A percentile compares a stretch with the other conserved stretches of the same genome.
phyloP scores from a whole-genome alignment of 2,113 vertebrate species.

The Calyptommatus sinebrachiatus region DNA sequence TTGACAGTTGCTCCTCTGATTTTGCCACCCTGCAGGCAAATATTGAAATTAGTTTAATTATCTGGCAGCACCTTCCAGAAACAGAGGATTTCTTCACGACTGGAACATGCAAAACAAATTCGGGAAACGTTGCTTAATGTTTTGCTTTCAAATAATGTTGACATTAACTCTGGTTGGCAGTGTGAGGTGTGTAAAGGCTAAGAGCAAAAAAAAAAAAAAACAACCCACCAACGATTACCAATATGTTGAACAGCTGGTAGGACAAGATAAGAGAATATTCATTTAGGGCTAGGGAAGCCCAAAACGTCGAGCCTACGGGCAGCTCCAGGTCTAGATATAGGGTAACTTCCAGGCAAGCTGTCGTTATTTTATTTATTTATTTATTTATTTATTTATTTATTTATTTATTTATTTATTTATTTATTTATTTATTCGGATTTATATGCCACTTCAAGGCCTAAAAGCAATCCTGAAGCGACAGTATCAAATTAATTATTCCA shows the following conservation, averaged over 20 bases:
- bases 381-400: too few species aligned
- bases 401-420: too few species aligned
- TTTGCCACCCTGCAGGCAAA: neutral
- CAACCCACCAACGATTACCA: neutral
- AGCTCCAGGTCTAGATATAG: neutral
- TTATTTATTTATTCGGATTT: too few species aligned
- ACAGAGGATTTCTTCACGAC: neutral
- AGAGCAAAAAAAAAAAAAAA: neutral
- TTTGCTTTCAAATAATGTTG: neutral
- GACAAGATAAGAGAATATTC: neutral
- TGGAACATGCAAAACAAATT: neutral
- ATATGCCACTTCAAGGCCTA: too few species aligned
- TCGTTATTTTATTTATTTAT: too few species aligned
- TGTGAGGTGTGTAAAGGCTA: neutral
- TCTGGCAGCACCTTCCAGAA: neutral
- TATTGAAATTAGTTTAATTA: neutral
- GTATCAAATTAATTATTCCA: too few species aligned
- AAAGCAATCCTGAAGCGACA: too few species aligned
- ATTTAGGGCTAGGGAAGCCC: neutral
- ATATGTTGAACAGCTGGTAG: neutral
- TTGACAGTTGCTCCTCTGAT: neutral
- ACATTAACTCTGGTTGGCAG: neutral
- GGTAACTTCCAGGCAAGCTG: neutral
- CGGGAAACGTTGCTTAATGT: neutral
- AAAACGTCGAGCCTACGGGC: neutral